phyloP scores from a whole-genome alignment of 1,140 invertebrate genomes.

The Copidosoma floridanum region DNA sequence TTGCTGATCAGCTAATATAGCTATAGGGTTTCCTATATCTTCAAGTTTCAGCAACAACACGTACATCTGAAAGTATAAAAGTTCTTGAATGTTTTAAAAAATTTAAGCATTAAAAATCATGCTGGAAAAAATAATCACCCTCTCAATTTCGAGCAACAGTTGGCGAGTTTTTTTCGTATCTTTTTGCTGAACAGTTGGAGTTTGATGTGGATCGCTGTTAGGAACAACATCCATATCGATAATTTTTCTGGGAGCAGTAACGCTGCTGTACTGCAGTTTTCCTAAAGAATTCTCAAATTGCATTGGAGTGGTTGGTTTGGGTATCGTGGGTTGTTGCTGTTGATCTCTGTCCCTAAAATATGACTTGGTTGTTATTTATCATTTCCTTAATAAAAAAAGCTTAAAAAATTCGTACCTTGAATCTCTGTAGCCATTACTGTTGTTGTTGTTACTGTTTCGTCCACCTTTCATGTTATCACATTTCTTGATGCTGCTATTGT shows the following conservation, averaged over 20 bases:
- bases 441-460: conserved; percentile 46
- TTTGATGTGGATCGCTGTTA: conserved; percentile 58
- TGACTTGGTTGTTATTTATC: too few relatives aligned
- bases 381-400: not conserved
- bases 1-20: conserved; percentile 62
- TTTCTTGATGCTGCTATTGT: conserved; percentile 39
- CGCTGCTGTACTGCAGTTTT: conserved; percentile 82
- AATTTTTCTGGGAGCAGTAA: conserved; percentile 90
- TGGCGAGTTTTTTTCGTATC: conserved; percentile 70
- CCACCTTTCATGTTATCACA: conserved; percentile 29
- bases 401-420: conserved; percentile 38
- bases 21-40: conserved; percentile 71
- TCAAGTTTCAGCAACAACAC: conserved; percentile 69
- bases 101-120: too few relatives aligned
- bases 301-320: conserved; percentile 68
- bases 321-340: conserved; percentile 54
- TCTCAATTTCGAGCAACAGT: conserved; percentile 78
- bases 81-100: not conserved
- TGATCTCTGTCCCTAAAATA: conserved; percentile 45
- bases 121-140: conserved; percentile 48
- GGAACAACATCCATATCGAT: conserved; percentile 83
- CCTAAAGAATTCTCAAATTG: conserved; percentile 92
- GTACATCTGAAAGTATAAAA: conserved; percentile 55
- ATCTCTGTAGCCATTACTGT: conserved; percentile 51
- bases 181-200: conserved; percentile 49